Base-by-base conservation (phyloP, 1,140 invertebrate species). In the Pogonognathellus flavescens region DNA sequence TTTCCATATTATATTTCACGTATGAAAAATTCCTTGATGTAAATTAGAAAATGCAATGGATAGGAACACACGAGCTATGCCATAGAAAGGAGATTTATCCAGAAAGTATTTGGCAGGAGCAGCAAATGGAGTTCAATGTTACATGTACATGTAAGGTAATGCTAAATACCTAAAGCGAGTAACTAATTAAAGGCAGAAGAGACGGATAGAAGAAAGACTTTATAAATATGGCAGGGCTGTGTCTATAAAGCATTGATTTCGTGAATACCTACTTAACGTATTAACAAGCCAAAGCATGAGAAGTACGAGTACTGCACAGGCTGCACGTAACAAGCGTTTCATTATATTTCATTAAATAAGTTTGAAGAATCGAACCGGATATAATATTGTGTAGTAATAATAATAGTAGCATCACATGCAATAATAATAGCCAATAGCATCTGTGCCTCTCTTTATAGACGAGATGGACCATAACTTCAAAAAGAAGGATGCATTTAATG, bases 151-250 rank as follows among this genome's bases (percentile, higher is more conserved):
- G 53, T 57, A 57, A 57, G n/a, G 11, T 57, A 57, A 57, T 57
- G 53, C n/a, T 14, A 57, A 14, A 13, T 57, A 57, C 11, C n/a
- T 41, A n/a, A 50, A 76, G 31, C 41, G 1, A 57, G 11, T 76
- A 50, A 50, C 70, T 76, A 76, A 76, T 76, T 76, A 76, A 57
- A 76, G 70, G 31, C 70, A 76, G 70, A 18, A 76, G 70, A 41
- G 31, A 41, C 2, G 31, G 1, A 41, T 6, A 41, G 70, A 76
- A 66, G 20, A 25, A 31, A 76, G 70, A 31, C n/a, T 49, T 76
- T 76, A 41, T 41, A 6, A 41, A 41, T 41, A 76, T 76, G 70
- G 41, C n/a, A 50, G 41, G 49, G 25, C n/a, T n/a, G 22, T 25
- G 16, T 76, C 70, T 76, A 76, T 76, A 76, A 76, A 76, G 25